Evolutionary conservation across 1,140 invertebrate species (phyloP).

Genomic region (Lepidurus arcticus): DNA sequence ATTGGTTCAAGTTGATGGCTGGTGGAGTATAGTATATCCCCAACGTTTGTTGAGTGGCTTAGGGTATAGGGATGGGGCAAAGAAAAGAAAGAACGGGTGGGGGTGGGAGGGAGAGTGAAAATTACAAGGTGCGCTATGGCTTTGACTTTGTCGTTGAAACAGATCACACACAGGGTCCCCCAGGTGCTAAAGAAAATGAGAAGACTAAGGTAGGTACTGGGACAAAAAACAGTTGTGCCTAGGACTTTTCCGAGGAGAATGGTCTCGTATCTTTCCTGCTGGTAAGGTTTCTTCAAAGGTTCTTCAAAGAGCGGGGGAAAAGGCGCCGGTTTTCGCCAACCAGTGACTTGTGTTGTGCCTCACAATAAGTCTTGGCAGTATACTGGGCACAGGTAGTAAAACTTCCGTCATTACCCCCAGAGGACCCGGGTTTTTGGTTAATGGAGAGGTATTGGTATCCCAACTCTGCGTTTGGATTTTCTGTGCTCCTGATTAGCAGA

Average conservation of each 20-base stretch:
- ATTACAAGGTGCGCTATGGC: conserved; percentile 14
- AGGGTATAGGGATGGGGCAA: not conserved
- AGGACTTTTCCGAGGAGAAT: not conserved
- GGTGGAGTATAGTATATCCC: not conserved
- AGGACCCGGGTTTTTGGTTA: not conserved
- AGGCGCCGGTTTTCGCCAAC: not conserved
- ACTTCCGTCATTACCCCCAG: not conserved
- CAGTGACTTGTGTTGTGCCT: not conserved
- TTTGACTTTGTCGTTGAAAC: conserved; percentile 19
- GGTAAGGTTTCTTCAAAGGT: not conserved
- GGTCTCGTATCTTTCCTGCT: not conserved
- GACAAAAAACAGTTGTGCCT: conserved; percentile 5
- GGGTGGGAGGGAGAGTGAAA: not conserved
- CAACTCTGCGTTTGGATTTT: not conserved
- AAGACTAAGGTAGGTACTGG: not conserved
- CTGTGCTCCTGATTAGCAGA: not conserved
- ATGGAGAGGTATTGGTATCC: not conserved
- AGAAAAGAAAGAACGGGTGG: not conserved
- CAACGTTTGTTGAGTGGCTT: too few relatives aligned
- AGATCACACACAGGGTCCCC: conserved; percentile 17
- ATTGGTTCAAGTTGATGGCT: conserved; percentile 19
- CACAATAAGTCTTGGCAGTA: not conserved
- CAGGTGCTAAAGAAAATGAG: conserved; percentile 21
- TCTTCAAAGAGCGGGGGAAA: not conserved
- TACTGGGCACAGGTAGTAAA: not conserved